These are phyloP conservation scores for Platycheirus albimanus DNA, from an alignment of 2,888 invertebrate species.

Conservation along the genomic window DNA sequence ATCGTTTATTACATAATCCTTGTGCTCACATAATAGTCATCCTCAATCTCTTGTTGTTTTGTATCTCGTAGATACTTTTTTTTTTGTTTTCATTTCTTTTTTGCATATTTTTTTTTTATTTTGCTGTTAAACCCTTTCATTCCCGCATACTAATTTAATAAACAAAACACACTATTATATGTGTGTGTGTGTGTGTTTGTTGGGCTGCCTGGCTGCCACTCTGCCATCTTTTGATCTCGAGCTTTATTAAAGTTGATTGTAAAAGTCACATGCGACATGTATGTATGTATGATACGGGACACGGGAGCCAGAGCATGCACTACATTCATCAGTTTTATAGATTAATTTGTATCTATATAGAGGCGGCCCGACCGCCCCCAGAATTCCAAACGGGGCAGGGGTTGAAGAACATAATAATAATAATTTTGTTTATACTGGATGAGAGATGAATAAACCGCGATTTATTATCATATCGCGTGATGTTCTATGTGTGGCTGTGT, in stretches of 20 bases:
- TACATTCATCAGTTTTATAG: not conserved
- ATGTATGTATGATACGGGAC: conserved; percentile 1
- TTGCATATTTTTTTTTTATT: conserved; percentile 30
- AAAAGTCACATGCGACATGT: conserved; percentile 19
- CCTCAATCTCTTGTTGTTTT: not conserved
- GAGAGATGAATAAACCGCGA: conserved; percentile 30
- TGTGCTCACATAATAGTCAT: conserved; percentile 60
- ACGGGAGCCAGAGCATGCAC: conserved; percentile 3
- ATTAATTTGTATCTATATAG: conserved; percentile 17
- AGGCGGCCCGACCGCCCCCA: too few relatives aligned
- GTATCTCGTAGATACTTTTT: conserved; percentile 30
- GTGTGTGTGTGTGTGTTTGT: conserved; percentile 3
- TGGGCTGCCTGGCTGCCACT: too few relatives aligned
- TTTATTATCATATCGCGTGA: conserved; percentile 24
- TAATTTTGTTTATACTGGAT: conserved; percentile 13
- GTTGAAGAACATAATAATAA: conserved; percentile 2
- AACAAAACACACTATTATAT: not conserved
- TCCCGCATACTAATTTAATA: conserved; percentile 43
- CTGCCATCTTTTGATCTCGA: conserved; percentile 17
- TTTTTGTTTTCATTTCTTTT: conserved; percentile 29
- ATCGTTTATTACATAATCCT: conserved; percentile 62
- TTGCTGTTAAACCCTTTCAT: conserved; percentile 53
- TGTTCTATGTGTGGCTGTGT: not conserved
- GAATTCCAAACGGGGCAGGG: too few relatives aligned
- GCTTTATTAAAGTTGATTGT: conserved; percentile 24